Percentiles rank a stretch among this genome's conserved stretches.
Evolutionary conservation across 2,888 invertebrate genomes (phyloP).

Genomic region (Volucella inflata): DNA sequence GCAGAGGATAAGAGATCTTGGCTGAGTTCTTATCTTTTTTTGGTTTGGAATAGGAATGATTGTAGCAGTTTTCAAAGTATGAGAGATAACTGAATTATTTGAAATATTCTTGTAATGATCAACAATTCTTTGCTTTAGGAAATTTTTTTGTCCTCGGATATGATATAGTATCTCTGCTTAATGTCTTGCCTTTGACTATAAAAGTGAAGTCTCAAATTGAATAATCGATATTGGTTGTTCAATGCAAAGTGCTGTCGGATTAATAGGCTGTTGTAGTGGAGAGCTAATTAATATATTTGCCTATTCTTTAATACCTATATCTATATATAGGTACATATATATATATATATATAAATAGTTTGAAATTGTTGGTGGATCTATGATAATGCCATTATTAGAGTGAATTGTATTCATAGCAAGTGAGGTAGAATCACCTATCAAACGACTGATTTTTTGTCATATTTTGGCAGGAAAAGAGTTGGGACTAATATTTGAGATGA

Average conservation of each 20-base stretch:
- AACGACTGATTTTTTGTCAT: not conserved
- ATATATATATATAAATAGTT: not conserved
- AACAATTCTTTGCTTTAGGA: not conserved
- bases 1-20: not conserved
- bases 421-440: not conserved
- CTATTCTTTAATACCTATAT: not conserved
- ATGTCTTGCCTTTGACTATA: not conserved
- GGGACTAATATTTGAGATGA: not conserved
- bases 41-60: not conserved
- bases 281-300: not conserved
- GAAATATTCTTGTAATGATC: not conserved
- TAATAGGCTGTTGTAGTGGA: not conserved
- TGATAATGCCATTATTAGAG: not conserved
- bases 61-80: not conserved
- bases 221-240: not conserved
- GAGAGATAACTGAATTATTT: not conserved
- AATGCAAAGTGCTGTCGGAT: not conserved
- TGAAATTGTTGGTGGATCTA: not conserved
- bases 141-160: not conserved
- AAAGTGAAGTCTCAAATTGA: too few relatives aligned
- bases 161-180: not conserved
- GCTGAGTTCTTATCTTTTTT: not conserved
- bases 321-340: not conserved
- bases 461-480: slow-evolving; percentile 12
- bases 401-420: not conserved